These are phyloP conservation scores for Siniperca undulata DNA, from an alignment of 2,797 vertebrate species.

Conservation along the genomic window DNA sequence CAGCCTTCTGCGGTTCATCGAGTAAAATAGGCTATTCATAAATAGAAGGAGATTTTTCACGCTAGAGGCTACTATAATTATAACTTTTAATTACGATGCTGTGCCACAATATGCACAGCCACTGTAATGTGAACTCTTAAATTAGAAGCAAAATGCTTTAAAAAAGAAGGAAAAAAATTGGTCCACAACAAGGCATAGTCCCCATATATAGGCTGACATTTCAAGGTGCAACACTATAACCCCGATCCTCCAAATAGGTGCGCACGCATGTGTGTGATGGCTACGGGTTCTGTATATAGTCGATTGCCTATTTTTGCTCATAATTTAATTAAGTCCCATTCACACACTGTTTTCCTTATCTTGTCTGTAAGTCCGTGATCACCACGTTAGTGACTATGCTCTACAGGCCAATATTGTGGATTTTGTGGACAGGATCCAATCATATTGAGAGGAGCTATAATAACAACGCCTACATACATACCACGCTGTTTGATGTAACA, in stretches of 20 bases:
- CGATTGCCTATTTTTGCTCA: too few relatives aligned
- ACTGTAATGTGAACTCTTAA: not conserved
- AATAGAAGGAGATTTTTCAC: not conserved
- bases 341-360: not conserved
- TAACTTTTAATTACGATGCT: constrained; percentile 18
- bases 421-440: constrained; percentile 21
- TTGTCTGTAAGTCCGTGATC: not conserved
- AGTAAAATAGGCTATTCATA: constrained; percentile 6
- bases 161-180: not conserved
- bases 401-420: not conserved
- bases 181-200: not conserved
- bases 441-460: constrained; percentile 11
- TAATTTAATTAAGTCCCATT: not conserved
- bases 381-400: not conserved
- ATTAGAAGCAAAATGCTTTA: not conserved
- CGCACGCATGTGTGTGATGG: not conserved
- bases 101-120: not conserved
- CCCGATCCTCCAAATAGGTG: not conserved
- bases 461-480: constrained; percentile 22
- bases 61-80: constrained; percentile 2
- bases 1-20: not conserved
- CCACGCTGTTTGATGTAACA: constrained; percentile 45
- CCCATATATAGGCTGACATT: not conserved
- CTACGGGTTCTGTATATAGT: not conserved
- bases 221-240: constrained; percentile 9